Evolutionary conservation across 1,140 invertebrate genomes (phyloP).

Genomic region (Diorhabda carinulata): DNA sequence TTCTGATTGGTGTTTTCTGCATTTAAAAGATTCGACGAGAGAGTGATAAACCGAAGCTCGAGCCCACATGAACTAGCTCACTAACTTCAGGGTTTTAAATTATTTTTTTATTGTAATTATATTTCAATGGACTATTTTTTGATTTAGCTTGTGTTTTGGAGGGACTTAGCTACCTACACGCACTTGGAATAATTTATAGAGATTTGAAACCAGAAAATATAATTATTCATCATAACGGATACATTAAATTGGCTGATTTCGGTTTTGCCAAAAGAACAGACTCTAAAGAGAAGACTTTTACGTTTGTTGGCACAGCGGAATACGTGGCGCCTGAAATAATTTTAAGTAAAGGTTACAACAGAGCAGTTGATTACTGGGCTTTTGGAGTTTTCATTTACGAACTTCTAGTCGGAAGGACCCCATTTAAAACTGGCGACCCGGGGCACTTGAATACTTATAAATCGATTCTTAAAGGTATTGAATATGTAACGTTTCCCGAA

Average conservation of each 20-base stretch:
- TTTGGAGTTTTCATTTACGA: conserved; percentile 91
- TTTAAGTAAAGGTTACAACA: conserved; percentile 87
- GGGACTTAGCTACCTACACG: conserved; percentile 87
- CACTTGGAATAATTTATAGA: conserved; percentile 82
- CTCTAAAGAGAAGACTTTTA: conserved; percentile 83
- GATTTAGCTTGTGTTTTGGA: conserved; percentile 84
- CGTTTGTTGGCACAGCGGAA: conserved; percentile 94
- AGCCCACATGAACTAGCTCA: too few relatives aligned
- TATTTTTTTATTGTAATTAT: too few relatives aligned
- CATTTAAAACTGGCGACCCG: conserved; percentile 77
- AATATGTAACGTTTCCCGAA: conserved; percentile 79
- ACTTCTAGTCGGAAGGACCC: conserved; percentile 88
- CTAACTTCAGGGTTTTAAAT: too few relatives aligned
- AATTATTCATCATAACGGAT: conserved; percentile 80
- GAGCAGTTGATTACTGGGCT: conserved; percentile 93
- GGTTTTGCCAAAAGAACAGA: conserved; percentile 92
- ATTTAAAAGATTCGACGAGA: too few relatives aligned
- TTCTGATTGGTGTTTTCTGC: too few relatives aligned
- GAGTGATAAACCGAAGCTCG: too few relatives aligned
- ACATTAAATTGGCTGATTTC: conserved; percentile 95
- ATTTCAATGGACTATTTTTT: background rate
- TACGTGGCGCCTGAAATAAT: conserved; percentile 94
- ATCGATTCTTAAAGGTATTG: conserved; percentile 87
- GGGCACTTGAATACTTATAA: conserved; percentile 98
- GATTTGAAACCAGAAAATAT: conserved; percentile 96